phyloP scores from a whole-genome alignment of 2,888 invertebrate genomes.

The Metellina segmentata region DNA sequence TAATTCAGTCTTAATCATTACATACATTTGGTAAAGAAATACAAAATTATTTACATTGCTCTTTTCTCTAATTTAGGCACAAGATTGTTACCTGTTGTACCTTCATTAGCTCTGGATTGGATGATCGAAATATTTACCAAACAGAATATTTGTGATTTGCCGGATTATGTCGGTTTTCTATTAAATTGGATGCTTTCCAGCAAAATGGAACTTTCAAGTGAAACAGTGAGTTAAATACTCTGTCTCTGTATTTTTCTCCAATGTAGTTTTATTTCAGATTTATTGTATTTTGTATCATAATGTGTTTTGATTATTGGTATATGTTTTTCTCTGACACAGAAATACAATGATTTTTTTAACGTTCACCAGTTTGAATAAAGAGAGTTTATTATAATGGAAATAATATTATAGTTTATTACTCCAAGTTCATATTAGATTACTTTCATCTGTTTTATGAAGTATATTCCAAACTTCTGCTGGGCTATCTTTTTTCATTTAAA shows the following conservation, averaged over 20 bases:
- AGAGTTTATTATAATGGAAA: too few species aligned
- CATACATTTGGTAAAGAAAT: neutral
- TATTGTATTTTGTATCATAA: neutral
- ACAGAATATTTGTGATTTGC: conserved; percentile 37
- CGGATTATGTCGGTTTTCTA: conserved; percentile 69
- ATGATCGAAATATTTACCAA: conserved; percentile 70
- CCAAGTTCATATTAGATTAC: too few species aligned
- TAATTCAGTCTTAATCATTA: neutral
- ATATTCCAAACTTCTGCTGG: too few species aligned
- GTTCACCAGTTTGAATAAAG: too few species aligned
- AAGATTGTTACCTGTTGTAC: conserved; percentile 43
- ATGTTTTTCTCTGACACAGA: too few species aligned
- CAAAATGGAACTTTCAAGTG: conserved; percentile 51
- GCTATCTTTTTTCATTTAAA: too few species aligned
- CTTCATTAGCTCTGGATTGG: conserved; percentile 74
- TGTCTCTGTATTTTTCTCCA: neutral
- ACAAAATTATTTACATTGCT: neutral
- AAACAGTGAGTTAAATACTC: conserved; percentile 23
- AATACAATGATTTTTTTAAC: too few species aligned
- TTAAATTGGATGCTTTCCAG: conserved; percentile 77
- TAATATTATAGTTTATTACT: too few species aligned
- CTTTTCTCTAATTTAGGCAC: neutral
- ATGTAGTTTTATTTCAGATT: neutral
- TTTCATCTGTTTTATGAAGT: too few species aligned
- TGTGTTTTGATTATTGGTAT: too few species aligned